Evolutionary conservation across 2,113 vertebrate species (phyloP).

Genomic region (Carlito syrichta): DNA sequence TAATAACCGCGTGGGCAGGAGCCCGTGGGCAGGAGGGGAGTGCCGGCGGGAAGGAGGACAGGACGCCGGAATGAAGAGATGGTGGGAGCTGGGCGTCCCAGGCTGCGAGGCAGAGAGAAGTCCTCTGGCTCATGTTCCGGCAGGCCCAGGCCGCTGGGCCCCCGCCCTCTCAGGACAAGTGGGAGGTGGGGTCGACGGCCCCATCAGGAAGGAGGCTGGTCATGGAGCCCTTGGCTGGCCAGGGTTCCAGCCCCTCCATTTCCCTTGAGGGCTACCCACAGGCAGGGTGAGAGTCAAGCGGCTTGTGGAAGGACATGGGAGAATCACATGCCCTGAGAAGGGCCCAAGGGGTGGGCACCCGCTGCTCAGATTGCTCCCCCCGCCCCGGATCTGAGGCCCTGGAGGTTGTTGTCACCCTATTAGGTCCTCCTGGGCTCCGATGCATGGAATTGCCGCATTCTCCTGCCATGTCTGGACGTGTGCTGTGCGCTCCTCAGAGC

Average conservation of each 20-base stretch:
- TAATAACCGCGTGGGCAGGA: not conserved
- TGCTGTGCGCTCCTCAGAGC: not conserved
- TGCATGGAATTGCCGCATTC: fast-evolving
- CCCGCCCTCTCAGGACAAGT: not conserved
- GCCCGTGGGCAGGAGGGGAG: not conserved
- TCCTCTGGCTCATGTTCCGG: fast-evolving
- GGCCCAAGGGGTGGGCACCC: not conserved
- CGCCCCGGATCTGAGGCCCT: not conserved
- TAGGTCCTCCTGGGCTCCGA: fast-evolving
- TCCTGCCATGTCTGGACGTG: not conserved
- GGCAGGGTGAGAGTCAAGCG: not conserved
- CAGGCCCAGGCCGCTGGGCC: fast-evolving
- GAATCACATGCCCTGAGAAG: not conserved
- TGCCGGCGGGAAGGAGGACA: not conserved
- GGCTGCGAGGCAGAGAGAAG: fast-evolving
- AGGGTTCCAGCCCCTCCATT: fast-evolving
- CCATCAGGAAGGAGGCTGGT: not conserved
- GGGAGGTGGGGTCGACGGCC: fast-evolving
- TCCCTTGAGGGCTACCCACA: not conserved
- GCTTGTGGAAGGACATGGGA: not conserved
- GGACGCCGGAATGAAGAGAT: not conserved
- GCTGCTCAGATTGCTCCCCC: no score
- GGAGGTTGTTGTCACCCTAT: not conserved
- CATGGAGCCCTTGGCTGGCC: not conserved
- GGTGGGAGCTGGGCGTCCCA: fast-evolving